A percentile compares a stretch with the other conserved stretches of the same genome.
phyloP scores from a whole-genome alignment of 2,797 vertebrate species.

The Phylloscopus collybita region DNA sequence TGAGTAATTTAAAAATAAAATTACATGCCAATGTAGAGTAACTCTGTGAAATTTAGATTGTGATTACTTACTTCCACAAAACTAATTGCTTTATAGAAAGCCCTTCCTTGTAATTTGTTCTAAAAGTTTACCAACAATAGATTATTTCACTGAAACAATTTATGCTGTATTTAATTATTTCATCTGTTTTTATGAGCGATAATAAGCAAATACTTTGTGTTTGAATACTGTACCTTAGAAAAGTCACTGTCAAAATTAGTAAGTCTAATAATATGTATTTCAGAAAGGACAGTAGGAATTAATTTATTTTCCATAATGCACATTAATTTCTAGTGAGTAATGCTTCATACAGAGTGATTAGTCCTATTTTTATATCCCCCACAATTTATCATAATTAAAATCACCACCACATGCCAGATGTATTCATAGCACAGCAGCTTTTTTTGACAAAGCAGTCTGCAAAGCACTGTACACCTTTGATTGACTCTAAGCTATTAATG shows the following conservation, averaged over 20 bases:
- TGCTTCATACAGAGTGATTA: not conserved
- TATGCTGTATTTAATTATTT: not conserved
- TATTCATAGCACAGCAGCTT: not conserved
- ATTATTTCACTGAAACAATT: not conserved
- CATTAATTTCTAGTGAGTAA: not conserved
- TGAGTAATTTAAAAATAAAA: not conserved
- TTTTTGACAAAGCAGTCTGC: not conserved
- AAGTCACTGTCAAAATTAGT: not conserved
- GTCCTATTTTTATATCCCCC: not conserved
- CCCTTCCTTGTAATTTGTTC: not conserved
- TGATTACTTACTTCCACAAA: not conserved
- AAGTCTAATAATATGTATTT: not conserved
- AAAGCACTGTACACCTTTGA: not conserved
- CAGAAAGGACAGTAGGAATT: not conserved
- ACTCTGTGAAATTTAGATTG: not conserved
- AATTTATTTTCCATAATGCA: not conserved
- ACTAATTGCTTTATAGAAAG: not conserved
- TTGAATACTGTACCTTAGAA: not conserved
- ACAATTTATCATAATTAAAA: constrained; percentile 14
- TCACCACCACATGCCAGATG: not conserved
- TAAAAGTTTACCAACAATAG: not conserved
- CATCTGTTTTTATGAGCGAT: not conserved
- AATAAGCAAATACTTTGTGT: not conserved
- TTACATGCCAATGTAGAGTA: not conserved
- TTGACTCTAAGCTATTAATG: not conserved